Percentiles rank a stretch among this genome's conserved stretches.
These are phyloP conservation scores for Oscheius sp. DNA, from an alignment of 2,888 invertebrate species.

Conservation along the genomic window DNA sequence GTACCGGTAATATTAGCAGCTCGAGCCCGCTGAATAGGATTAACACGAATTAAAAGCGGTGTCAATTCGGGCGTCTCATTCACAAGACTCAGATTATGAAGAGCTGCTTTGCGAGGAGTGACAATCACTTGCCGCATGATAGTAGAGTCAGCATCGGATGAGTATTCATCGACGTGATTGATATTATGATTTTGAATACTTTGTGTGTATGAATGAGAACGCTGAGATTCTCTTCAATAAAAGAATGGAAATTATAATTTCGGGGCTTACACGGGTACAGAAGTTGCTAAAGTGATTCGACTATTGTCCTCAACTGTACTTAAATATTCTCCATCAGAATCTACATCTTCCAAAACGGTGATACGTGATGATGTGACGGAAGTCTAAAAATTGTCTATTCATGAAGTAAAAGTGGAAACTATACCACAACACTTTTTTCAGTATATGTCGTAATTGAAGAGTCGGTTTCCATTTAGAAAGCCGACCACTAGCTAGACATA, in stretches of 20 bases:
- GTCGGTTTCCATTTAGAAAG: neutral
- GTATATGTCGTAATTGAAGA: neutral
- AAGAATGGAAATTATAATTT: neutral
- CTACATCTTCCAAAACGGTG: neutral
- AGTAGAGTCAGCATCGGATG: neutral
- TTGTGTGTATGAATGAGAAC: no score
- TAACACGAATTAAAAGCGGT: slow-evolving; percentile 26
- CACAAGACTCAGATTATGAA: slow-evolving; percentile 2
- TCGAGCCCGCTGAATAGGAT: neutral
- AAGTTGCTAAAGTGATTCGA: neutral
- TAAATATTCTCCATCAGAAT: slow-evolving; percentile 23
- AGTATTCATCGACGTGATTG: neutral
- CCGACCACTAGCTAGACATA: neutral
- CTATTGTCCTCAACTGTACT: slow-evolving; percentile 29
- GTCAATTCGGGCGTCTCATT: slow-evolving; percentile 12
- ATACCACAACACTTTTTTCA: neutral
- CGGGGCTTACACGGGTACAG: neutral
- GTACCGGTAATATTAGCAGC: neutral
- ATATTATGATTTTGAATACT: neutral
- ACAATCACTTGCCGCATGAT: neutral
- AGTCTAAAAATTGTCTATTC: neutral
- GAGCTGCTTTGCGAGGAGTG: neutral
- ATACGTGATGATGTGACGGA: neutral
- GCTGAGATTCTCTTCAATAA: neutral
- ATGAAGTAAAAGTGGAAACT: no score